Evolutionary conservation across 2,113 vertebrate species (phyloP).

Genomic region (Austrofundulus limnaeus): DNA sequence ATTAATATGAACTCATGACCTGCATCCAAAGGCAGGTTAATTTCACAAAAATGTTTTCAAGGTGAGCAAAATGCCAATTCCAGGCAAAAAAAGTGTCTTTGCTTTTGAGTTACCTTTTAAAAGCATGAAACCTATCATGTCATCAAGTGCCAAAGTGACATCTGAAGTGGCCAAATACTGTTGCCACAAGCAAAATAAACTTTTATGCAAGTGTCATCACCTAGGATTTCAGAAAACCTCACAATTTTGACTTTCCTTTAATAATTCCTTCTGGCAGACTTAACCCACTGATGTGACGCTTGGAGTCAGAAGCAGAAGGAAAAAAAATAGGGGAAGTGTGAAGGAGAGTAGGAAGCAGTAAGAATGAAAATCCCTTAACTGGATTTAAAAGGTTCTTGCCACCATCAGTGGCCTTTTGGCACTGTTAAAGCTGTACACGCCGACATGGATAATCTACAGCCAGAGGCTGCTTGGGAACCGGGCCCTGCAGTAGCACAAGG

Average conservation of each 20-base stretch:
- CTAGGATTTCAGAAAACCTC: constrained; percentile 56
- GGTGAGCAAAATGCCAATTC: neutral
- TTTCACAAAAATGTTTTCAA: neutral
- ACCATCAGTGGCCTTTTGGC: constrained; percentile 59
- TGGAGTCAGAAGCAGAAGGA: constrained; percentile 36
- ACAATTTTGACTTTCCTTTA: constrained; percentile 57
- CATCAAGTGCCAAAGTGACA: constrained; percentile 38
- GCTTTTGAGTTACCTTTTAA: constrained; percentile 16
- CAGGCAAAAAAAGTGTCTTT: neutral
- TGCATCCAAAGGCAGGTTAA: neutral
- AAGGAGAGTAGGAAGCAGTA: constrained; percentile 44
- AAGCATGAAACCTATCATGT: constrained; percentile 27
- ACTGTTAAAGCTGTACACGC: constrained; percentile 56
- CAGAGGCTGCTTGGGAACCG: constrained; percentile 54
- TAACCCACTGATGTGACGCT: constrained; percentile 59
- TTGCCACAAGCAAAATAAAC: constrained; percentile 34
- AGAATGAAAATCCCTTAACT: constrained; percentile 78
- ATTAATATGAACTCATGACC: neutral
- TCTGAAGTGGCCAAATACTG: constrained; percentile 35
- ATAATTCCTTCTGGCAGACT: constrained; percentile 58
- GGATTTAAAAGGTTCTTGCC: constrained; percentile 73
- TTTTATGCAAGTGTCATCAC: constrained; percentile 67
- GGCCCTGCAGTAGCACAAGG: constrained; percentile 30
- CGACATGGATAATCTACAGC: constrained; percentile 71
- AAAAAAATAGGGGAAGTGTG: constrained; percentile 31